Base-by-base conservation (phyloP, 1,140 invertebrate genomes). In the Caenorhabditis briggsae region DNA sequence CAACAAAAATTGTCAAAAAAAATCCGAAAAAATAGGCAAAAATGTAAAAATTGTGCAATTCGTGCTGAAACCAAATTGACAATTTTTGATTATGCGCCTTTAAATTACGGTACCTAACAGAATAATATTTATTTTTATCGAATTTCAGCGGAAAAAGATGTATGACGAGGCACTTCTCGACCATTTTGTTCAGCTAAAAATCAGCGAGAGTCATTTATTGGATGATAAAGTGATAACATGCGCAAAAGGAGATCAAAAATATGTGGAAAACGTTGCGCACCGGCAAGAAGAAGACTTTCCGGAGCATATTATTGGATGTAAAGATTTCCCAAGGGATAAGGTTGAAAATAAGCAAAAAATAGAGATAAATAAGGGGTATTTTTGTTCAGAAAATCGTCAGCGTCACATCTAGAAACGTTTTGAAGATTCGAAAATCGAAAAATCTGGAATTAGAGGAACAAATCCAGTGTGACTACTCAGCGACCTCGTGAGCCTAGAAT, bases 201-300 rank as follows among this genome's bases (percentile, higher is more conserved):
- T 78, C 11, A 5, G 46, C 3, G 46, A 8, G 50, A 11, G 50
- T 9, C 18, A 20, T 50, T 14, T 78, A 23, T n/a, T 78, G 2
- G 33, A 50, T 5, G 46, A 33, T 18, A 78, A 78, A 78, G 18
- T 78, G 3, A 50, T 78, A 23, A 78, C 70, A 48, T 78, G 70
- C n/a, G 70, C 46, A 50, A 78, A 78, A 50, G 50, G 9, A n/a
- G 70, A 78, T 50, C n/a, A 78, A n/a, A 78, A 78, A 50, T 78
- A 50, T 41, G 25, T 46, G 12, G 20, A 78, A 53, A 20, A 23
- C n/a, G 70, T n/a, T 14, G 20, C 48, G 9, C 48, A 50, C n/a
- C 70, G 46, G 0, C 20, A 53, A 12, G 46, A 50, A 50, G 70
- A 78, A 14, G 46, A 78, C 18, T 78, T 78, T 78, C 70, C 70